Evolutionary conservation across 2,888 invertebrate species (phyloP), one percentile per base, ranked within the genome.

Genomic region (Torymus tubicola): DNA sequence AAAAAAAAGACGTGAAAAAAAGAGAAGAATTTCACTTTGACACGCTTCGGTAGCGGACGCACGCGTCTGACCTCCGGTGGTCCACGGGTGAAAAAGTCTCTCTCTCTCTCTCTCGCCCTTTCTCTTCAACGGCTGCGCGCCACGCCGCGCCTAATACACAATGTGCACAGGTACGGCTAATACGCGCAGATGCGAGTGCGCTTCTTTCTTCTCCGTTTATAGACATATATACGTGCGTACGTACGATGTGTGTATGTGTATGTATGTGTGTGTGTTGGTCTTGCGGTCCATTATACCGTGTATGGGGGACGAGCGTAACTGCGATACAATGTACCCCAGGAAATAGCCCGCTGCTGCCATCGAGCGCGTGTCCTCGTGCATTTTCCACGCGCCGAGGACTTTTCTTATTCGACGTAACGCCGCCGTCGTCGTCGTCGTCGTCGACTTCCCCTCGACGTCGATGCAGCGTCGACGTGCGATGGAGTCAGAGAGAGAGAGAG

Each of bases 281-380:
- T 42, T 72, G 73, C 53, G 71, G 65, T 65, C 60, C 65, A 80
- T 75, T 80, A 75, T 79, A 4, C 12, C 52, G 64, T 21, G 14
- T 71, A 55, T 53, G 64, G 42, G 67, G 16, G 52, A 63, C 63
- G 53, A 18, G 18, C 24, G 16, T 53, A 74, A 73, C 79, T 70
- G 61, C 67, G 60, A 65, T 75, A 80, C 79, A 80, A 80, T 80
- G 74, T 80, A 58, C 69, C 74, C 64, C 65, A 74, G 60, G 74
- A 80, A 80, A 74, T 74, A 52, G 70, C 64, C 58, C 64, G 42
- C 42, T 8, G 8, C 10, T 8, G 42, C 8, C 21, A 21, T 5
- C 42, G 31, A 2, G 58, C 79, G 73, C 74, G 74, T 69, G 58
- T 65, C 57, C 73, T 57, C 67, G 11, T 8, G 52, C 64, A 73